Evolutionary conservation across 2,888 invertebrate species (phyloP), one percentile per base, ranked within the genome.

Genomic region (Steinernema hermaphroditum): DNA sequence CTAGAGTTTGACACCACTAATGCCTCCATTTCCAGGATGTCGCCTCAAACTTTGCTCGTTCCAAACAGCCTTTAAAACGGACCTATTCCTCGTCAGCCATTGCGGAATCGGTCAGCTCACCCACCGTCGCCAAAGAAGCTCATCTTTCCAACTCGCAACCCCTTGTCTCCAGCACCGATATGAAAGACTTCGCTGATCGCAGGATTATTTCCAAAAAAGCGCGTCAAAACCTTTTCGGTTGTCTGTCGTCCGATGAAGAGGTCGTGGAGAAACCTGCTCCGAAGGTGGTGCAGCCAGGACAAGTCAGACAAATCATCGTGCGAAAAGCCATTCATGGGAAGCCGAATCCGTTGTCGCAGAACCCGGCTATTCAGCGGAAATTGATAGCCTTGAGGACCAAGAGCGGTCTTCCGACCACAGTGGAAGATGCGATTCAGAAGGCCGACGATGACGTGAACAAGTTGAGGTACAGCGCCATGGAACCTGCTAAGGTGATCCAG

Each of bases 161-260:
- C 6, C n/a, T 54, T 16, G 54, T 54, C 24, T 24, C 22, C 54
- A 8, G 6, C 24, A 8, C 22, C 54, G 54, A 54, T 8, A 19
- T 22, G n/a, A 54, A 54, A 22, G n/a, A 54, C 2, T 54, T 54
- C 27, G 54, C 54, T 6, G 27, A 54, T 27, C 54, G 54, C 8
- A 14, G 54, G n/a, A 27, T 54, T 27, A 54, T 54, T 27, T 54
- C 54, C 9, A 54, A 54, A 16, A 54, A 54, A 27, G 54, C 54
- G 2, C 54, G 54, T 16, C 54, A 54, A 27, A 54, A 54, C 16
- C 54, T 54, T 2, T 54, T 54, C 27, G 54, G 54, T 22, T 54
- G 27, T 27, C 9, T 54, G 9, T 54, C 54, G 12, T 54, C 54
- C 6, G 54, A 54, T 8, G 54, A 54, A 14, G 54, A 54, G 16